These are phyloP conservation scores for Spilosoma lubricipeda DNA, from an alignment of 2,888 invertebrate genomes.

Conservation along the genomic window DNA sequence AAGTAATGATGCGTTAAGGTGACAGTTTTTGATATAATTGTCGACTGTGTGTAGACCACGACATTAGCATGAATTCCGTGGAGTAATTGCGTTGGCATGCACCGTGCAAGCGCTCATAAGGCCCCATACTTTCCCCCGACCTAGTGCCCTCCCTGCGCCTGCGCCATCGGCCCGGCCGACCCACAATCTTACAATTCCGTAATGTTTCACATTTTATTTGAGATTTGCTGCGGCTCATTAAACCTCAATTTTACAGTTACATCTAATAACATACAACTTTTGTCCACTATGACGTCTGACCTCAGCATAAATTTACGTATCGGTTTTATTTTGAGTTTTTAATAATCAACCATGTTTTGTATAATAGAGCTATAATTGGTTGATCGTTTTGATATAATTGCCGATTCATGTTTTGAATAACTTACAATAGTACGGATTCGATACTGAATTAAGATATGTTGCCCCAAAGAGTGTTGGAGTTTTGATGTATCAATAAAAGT, in stretches of 20 bases:
- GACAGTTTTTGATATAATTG: constrained; percentile 28
- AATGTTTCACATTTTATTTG: constrained; percentile 81
- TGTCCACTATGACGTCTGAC: constrained; percentile 5
- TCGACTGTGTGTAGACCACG: constrained; percentile 32
- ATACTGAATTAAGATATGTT: background rate
- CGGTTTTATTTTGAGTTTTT: background rate
- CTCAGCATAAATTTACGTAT: background rate
- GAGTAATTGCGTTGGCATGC: constrained; percentile 75
- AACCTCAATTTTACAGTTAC: constrained; percentile 71
- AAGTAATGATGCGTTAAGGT: background rate
- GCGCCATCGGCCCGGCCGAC: constrained; percentile 63
- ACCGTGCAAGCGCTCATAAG: constrained; percentile 68
- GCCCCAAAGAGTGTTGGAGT: background rate
- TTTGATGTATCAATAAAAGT: constrained; percentile 6
- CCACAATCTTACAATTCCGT: constrained; percentile 80
- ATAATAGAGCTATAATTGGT: constrained; percentile 18
- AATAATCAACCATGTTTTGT: constrained; percentile 9
- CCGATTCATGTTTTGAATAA: constrained; percentile 8
- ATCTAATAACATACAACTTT: constrained; percentile 65
- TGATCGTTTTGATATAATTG: background rate
- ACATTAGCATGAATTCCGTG: constrained; percentile 46
- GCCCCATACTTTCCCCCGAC: constrained; percentile 84
- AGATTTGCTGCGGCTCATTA: constrained; percentile 75
- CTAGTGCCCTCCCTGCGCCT: constrained; percentile 80
- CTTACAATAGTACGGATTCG: background rate